Percentiles rank a stretch among this genome's conserved stretches.
Evolutionary conservation across 1,140 invertebrate genomes (phyloP).

Genomic region (Archegozetes longisetosus): DNA sequence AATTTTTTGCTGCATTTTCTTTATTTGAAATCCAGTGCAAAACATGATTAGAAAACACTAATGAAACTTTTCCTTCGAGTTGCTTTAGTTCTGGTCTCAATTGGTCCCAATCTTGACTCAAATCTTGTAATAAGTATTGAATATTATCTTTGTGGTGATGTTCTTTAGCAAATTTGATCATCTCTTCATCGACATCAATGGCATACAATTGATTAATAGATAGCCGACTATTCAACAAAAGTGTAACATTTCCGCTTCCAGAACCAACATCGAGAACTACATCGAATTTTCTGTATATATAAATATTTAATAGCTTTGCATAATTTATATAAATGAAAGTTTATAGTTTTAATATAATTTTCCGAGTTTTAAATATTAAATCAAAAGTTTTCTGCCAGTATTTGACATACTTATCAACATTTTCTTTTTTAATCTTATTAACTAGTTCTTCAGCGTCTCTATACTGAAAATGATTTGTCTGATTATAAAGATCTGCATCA

Average conservation of each 20-base stretch:
- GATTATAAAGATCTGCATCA: too few relatives aligned
- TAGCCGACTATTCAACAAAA: background rate
- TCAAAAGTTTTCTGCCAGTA: background rate
- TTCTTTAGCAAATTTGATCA: background rate
- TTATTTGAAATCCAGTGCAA: conserved; percentile 10
- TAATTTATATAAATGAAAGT: too few relatives aligned
- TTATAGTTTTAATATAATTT: too few relatives aligned
- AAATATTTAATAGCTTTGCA: too few relatives aligned
- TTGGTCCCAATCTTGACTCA: conserved; percentile 2
- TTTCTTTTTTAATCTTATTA: background rate
- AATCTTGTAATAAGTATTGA: background rate
- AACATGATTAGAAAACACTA: conserved; percentile 5
- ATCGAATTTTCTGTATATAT: background rate
- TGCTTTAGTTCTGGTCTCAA: background rate
- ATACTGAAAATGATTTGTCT: too few relatives aligned
- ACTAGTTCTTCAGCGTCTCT: too few relatives aligned
- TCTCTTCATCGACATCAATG: conserved; percentile 1
- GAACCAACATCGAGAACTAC: conserved; percentile 6
- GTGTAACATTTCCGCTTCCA: conserved; percentile 5
- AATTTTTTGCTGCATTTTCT: background rate
- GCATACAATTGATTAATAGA: background rate
- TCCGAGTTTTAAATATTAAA: too few relatives aligned
- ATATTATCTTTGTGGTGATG: background rate
- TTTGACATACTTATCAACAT: background rate
- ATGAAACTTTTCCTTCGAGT: conserved; percentile 5